Percentiles rank a stretch among this genome's conserved stretches.
phyloP scores from a whole-genome alignment of 2,797 vertebrate genomes.

The Tolypeutes matacus region DNA sequence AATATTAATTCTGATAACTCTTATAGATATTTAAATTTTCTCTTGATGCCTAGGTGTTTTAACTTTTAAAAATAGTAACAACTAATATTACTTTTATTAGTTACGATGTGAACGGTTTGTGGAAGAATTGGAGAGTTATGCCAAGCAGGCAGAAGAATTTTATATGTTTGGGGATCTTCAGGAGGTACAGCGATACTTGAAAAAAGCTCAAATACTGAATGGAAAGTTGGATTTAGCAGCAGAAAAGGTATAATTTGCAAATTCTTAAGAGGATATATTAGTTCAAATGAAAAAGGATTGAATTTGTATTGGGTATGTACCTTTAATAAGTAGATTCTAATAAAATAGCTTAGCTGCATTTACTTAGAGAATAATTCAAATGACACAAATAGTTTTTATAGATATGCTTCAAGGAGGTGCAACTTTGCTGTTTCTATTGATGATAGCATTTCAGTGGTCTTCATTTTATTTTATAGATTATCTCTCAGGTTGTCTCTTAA shows the following conservation, averaged over 20 bases:
- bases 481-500: neutral
- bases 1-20: neutral
- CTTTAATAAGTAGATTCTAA: neutral
- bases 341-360: neutral
- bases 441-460: neutral
- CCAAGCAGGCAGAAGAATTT: slow-evolving; percentile 91
- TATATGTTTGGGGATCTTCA: slow-evolving; percentile 88
- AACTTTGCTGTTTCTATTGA: neutral
- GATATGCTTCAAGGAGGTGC: neutral
- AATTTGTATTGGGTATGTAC: neutral
- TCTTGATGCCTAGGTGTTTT: neutral
- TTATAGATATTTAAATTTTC: neutral
- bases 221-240: slow-evolving; percentile 90
- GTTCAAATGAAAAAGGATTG: neutral
- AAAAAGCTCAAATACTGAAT: slow-evolving; percentile 91
- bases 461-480: slow-evolving; percentile 13
- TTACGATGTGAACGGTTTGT: slow-evolving; percentile 89
- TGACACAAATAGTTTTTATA: neutral
- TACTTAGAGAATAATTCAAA: neutral
- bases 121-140: slow-evolving; percentile 92
- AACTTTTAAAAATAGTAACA: slow-evolving; percentile 1
- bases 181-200: slow-evolving; percentile 91
- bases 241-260: slow-evolving; percentile 89
- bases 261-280: neutral
- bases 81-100: slow-evolving; percentile 81